phyloP scores from a whole-genome alignment of 1,140 invertebrate genomes.

The Brachionus manjavacas region DNA sequence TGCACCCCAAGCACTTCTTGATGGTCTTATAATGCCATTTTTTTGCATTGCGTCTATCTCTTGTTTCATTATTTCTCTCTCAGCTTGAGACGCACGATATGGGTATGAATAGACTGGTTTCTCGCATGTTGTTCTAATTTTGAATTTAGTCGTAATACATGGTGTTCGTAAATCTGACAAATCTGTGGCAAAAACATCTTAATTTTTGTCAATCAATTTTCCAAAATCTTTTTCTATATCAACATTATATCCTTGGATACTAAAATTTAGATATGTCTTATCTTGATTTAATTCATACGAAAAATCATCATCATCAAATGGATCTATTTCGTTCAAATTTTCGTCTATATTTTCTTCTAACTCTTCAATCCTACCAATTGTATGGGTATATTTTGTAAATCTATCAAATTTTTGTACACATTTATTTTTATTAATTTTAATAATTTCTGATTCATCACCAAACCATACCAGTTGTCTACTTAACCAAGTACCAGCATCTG shows the following conservation, averaged over 20 bases:
- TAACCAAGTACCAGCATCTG: too few relatives aligned
- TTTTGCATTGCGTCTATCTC: neutral
- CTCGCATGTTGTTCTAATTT: neutral
- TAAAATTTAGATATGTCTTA: neutral
- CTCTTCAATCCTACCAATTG: neutral
- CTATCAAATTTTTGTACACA: neutral
- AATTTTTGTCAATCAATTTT: neutral
- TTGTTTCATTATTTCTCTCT: neutral
- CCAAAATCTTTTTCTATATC: neutral
- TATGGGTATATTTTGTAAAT: neutral
- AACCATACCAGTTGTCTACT: neutral
- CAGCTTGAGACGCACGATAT: neutral
- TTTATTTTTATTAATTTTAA: neutral
- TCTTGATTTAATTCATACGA: neutral
- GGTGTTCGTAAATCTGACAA: neutral
- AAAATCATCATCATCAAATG: conserved; percentile 5
- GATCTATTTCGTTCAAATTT: neutral
- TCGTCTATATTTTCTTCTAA: neutral
- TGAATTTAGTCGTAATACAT: neutral
- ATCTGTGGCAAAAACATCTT: neutral
- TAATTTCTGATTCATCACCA: neutral
- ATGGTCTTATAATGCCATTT: neutral
- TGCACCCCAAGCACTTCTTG: neutral
- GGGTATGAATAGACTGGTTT: neutral
- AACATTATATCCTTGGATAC: neutral